Evolutionary conservation across 30 jellyfish, hydroid and myxozoan species (phyloP).

Genomic region (Clytia hemisphaerica): DNA sequence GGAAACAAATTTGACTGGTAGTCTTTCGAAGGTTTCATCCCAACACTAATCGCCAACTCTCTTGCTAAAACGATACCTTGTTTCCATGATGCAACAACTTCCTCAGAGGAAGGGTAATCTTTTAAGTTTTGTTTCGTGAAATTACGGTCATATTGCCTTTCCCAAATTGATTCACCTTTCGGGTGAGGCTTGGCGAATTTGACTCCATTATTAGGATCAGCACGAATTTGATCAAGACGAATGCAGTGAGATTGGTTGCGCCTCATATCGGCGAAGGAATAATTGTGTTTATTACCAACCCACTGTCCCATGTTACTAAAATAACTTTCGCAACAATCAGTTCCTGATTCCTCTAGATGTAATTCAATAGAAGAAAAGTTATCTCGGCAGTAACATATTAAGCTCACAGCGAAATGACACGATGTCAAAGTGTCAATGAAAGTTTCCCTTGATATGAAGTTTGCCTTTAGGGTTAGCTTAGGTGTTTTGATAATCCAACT

Average conservation of each 20-base stretch:
- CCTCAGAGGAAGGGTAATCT: too few relatives aligned
- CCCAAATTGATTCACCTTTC: too few relatives aligned
- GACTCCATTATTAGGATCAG: not conserved
- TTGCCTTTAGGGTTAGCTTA: conserved; percentile 11
- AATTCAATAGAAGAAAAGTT: too few relatives aligned
- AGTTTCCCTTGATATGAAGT: conserved; percentile 25
- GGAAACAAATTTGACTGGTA: too few relatives aligned
- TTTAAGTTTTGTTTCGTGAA: too few relatives aligned
- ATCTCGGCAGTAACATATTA: conserved; percentile 15
- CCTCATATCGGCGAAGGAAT: conserved; percentile 17
- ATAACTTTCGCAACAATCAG: conserved; percentile 23
- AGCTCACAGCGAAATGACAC: conserved; percentile 31
- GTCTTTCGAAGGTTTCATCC: too few relatives aligned
- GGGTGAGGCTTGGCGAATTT: too few relatives aligned
- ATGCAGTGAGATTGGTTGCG: conserved; percentile 6
- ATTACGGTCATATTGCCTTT: too few relatives aligned
- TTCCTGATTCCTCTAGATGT: too few relatives aligned
- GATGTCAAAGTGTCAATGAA: conserved; percentile 18
- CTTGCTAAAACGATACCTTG: too few relatives aligned
- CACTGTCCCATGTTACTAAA: conserved; percentile 12
- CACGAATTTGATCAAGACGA: not conserved
- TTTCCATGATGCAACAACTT: too few relatives aligned
- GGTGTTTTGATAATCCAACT: conserved; percentile 23
- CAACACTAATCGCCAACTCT: too few relatives aligned
- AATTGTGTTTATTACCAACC: conserved; percentile 21